Conservation (phyloP, 2,113 vertebrate genomes). For the Myiopsitta monachus region DNA sequence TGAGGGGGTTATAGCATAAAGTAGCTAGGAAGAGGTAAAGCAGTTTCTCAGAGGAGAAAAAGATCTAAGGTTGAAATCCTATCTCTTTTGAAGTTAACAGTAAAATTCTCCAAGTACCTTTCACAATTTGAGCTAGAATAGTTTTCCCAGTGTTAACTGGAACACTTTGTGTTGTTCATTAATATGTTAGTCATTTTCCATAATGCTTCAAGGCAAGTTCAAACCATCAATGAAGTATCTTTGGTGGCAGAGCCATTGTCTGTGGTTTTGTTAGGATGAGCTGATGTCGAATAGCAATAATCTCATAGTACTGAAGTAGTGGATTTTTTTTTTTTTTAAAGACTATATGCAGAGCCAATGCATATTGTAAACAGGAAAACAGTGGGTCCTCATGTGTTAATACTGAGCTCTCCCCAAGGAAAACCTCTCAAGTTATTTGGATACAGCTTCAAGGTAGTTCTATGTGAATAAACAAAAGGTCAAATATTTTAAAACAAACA, state of each 20-base stretch:
- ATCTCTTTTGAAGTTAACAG: neutral
- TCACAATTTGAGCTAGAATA: neutral
- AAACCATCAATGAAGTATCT: neutral
- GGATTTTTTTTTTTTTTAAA: neutral
- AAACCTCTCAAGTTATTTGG: neutral
- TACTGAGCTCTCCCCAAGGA: neutral
- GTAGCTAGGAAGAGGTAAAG: neutral
- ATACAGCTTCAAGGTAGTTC: neutral
- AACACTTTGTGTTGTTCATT: neutral
- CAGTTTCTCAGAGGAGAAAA: neutral
- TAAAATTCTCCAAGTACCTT: neutral
- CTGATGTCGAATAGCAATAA: neutral
- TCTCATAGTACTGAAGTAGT: neutral
- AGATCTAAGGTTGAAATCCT: neutral
- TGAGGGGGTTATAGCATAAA: neutral
- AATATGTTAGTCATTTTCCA: neutral
- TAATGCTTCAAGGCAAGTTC: neutral
- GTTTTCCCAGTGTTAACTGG: neutral
- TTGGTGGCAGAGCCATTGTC: neutral
- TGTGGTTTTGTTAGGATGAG: neutral
- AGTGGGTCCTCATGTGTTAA: neutral
- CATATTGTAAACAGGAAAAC: neutral
- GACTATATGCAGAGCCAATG: neutral
- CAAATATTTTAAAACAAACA: neutral
- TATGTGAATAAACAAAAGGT: neutral